Evolutionary conservation across 2,797 vertebrate species (phyloP), one percentile per base, ranked within the genome.

Genomic region (Sparidentex hasta): DNA sequence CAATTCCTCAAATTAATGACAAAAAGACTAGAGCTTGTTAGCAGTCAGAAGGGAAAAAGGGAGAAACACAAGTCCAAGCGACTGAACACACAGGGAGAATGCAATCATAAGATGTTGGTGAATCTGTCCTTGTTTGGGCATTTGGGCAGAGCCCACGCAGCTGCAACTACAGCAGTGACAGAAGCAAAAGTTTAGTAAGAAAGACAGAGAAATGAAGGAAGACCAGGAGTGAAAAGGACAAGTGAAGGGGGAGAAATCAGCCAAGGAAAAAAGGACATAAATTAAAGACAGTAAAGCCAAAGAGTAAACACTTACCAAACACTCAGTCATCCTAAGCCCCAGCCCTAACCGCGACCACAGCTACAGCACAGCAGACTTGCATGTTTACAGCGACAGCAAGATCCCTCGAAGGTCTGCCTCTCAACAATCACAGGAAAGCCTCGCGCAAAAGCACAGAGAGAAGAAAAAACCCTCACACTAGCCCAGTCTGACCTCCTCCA

Each of bases 41-140:
- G 61, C 18, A 66, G 63, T 74, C 51, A 69, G 51, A 50, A 59
- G 27, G 43, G 29, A 55, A 54, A 71, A 25, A 75, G 57, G 62
- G 18, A 13, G 17, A 33, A 33, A 78, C 71, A 73, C 20, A 57
- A 74, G 56, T 83, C 76, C 44, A 62, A 81, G 71, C 64, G 74
- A 71, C 83, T 76, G 59, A 86, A 84, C 43, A 74, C 74, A 76
- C 48, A 69, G 54, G 12, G 18, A 75, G 70, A 87, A 78, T 44
- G 66, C 67, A 80, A 74, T 75, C 80, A 87, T 65, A 85, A 74
- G 57, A 80, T 78, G 81, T 74, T 71, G 67, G 87, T 59, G 80
- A 85, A 70, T 78, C 83, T 83, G 66, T 88, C 94, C 94, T 93
- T 94, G 88, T 95, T 95, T 94, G 93, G 94, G 90, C 91, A 94